Conservation (phyloP, 1,140 invertebrate species). For the Heliconius nattereri region DNA sequence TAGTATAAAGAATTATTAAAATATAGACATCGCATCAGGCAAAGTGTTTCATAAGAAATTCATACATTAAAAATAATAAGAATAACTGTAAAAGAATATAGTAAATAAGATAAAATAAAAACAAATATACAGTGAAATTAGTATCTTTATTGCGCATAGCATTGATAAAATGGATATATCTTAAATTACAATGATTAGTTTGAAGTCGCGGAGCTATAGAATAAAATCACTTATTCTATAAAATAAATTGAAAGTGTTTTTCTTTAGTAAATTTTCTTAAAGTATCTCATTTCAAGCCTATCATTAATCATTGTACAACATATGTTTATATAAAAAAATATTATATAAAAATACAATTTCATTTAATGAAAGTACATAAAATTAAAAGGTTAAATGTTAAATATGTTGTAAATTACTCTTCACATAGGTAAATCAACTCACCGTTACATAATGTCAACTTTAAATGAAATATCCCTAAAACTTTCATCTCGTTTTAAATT, state of each 20-base stretch:
- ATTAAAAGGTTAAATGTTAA: no score
- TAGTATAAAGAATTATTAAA: neutral
- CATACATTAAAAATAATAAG: neutral
- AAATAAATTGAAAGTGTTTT: no score
- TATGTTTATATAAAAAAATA: no score
- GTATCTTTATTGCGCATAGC: constrained; percentile 7
- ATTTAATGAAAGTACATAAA: no score
- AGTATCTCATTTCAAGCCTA: no score
- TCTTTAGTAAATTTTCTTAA: no score
- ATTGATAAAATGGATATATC: neutral
- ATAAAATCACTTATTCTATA: neutral
- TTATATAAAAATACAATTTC: no score
- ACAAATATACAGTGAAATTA: neutral
- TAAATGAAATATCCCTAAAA: neutral
- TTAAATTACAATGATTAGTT: neutral
- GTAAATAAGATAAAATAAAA: neutral
- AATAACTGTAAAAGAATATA: neutral
- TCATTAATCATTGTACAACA: no score
- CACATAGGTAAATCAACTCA: neutral
- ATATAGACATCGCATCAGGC: neutral
- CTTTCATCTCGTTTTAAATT: neutral
- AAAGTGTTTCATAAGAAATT: neutral
- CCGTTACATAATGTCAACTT: neutral
- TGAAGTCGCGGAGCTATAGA: neutral
- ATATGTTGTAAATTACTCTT: neutral